Conservation (phyloP, 2,797 vertebrate genomes). For the Siniperca undulata region DNA sequence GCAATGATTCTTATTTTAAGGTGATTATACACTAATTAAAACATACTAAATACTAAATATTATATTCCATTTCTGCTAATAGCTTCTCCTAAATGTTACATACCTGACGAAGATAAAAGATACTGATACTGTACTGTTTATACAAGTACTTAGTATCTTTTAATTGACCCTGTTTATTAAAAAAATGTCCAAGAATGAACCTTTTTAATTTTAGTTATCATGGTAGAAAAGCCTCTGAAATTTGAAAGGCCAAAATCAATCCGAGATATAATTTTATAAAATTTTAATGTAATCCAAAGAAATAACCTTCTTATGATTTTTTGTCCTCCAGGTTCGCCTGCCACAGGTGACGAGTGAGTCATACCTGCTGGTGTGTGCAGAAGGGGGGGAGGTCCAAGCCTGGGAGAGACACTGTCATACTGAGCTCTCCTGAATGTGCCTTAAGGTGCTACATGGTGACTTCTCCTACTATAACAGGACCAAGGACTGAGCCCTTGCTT, state of each 20-base stretch:
- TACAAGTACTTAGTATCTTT: neutral
- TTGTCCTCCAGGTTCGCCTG: constrained; percentile 66
- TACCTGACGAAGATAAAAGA: no score
- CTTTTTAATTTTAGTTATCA: neutral
- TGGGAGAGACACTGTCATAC: constrained; percentile 65
- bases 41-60: no score
- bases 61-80: no score
- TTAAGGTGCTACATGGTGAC: neutral
- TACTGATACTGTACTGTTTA: neutral
- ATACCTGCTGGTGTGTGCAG: constrained; percentile 80
- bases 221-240: neutral
- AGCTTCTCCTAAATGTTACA: no score
- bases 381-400: constrained; percentile 63
- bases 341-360: constrained; percentile 80
- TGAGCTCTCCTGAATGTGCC: constrained; percentile 69
- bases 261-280: neutral
- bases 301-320: neutral
- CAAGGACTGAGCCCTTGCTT: constrained; percentile 6
- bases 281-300: neutral
- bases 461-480: constrained; percentile 7
- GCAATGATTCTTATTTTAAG: no score
- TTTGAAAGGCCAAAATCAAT: neutral
- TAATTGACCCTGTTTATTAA: neutral
- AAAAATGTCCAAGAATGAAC: no score
- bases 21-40: no score